Evolutionary conservation across 2,797 vertebrate species (phyloP).

Genomic region (Cossypha polioptera): DNA sequence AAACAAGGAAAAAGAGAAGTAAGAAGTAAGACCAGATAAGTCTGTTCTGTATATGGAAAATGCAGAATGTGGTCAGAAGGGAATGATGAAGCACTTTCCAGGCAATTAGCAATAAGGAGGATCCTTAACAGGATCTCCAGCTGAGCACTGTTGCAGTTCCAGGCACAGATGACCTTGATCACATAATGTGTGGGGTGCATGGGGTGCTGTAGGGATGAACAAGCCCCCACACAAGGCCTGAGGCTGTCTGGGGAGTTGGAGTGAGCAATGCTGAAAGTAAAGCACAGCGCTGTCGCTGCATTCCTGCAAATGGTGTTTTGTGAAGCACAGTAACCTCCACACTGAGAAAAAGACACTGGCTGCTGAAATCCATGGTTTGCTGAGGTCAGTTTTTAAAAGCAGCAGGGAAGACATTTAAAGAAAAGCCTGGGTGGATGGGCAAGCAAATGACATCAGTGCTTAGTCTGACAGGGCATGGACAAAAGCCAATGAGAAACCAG

Average conservation of each 20-base stretch:
- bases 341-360: not conserved
- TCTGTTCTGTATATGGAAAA: not conserved
- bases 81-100: constrained; percentile 40
- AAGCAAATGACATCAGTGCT: not conserved
- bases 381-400: not conserved
- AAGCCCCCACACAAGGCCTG: not conserved
- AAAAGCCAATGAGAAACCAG: not conserved
- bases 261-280: not conserved
- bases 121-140: not conserved
- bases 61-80: not conserved
- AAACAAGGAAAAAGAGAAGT: not conserved
- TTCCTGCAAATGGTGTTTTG: not conserved
- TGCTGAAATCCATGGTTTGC: not conserved
- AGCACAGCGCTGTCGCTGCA: fast-evolving
- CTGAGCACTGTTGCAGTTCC: not conserved
- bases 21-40: not conserved
- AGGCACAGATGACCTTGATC: not conserved
- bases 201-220: not conserved
- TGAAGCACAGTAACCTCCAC: not conserved
- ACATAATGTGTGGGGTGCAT: fast-evolving
- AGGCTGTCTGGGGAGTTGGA: not conserved
- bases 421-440: not conserved
- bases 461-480: not conserved
- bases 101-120: not conserved
- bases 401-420: not conserved